Evolutionary conservation across 2,113 vertebrate genomes (phyloP).

Genomic region (Pachycephala philippinensis): DNA sequence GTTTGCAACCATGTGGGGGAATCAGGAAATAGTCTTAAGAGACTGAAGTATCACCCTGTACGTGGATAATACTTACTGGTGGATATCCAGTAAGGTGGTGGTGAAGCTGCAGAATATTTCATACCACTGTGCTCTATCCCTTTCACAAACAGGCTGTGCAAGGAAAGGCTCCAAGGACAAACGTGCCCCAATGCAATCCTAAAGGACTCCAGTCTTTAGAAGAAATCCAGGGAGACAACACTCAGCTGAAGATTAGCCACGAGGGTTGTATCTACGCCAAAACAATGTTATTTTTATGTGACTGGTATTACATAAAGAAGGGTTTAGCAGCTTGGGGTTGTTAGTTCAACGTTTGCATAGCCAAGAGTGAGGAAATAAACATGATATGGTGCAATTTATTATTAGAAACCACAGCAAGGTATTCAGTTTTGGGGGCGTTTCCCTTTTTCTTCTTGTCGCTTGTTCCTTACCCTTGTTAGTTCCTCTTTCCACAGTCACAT

Average conservation of each 20-base stretch:
- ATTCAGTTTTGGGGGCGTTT: not conserved
- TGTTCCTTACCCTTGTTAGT: not conserved
- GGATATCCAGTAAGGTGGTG: no score
- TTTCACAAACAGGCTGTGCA: not conserved
- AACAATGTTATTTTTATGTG: not conserved
- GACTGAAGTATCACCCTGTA: not conserved
- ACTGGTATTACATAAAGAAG: not conserved
- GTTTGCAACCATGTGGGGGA: not conserved
- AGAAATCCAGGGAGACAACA: not conserved
- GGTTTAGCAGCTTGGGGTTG: not conserved
- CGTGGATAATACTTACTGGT: not conserved
- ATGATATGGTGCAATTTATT: not conserved
- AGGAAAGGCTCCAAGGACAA: not conserved
- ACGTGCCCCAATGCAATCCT: rapidly evolving
- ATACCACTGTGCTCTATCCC: not conserved
- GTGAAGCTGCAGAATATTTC: not conserved
- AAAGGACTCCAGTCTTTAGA: not conserved
- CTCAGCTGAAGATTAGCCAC: not conserved
- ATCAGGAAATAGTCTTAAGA: not conserved
- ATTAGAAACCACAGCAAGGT: not conserved
- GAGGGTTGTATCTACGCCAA: not conserved
- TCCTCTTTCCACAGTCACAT: not conserved
- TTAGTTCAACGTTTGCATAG: not conserved
- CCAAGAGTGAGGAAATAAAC: not conserved
- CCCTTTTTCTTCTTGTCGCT: not conserved